These are phyloP conservation scores for Ptychoptera albimana DNA, from an alignment of 2,888 invertebrate species.

Conservation along the genomic window DNA sequence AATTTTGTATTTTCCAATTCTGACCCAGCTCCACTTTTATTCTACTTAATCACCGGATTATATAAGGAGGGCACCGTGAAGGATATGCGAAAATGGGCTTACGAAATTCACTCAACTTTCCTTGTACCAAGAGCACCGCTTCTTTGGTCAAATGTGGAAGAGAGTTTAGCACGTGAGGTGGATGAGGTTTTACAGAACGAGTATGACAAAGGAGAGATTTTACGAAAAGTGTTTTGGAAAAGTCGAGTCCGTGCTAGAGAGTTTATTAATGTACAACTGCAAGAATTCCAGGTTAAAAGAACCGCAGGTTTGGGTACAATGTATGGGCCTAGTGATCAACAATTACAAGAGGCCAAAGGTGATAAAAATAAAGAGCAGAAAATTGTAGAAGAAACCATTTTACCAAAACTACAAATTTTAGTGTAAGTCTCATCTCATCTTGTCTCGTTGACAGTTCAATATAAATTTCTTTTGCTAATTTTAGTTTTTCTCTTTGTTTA, in stretches of 20 bases:
- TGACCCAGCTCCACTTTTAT: slow-evolving; percentile 46
- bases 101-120: slow-evolving; percentile 96
- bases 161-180: slow-evolving; percentile 76
- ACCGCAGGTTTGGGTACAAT: slow-evolving; percentile 78
- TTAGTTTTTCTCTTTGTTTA: slow-evolving; percentile 14
- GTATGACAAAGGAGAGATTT: slow-evolving; percentile 76
- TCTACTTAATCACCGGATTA: slow-evolving; percentile 83
- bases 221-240: slow-evolving; percentile 78
- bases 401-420: slow-evolving; percentile 54
- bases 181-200: slow-evolving; percentile 73
- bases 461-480: slow-evolving; percentile 8
- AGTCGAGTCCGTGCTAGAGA: slow-evolving; percentile 51
- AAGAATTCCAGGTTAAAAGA: slow-evolving; percentile 59
- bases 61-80: slow-evolving; percentile 73
- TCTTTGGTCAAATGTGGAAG: slow-evolving; percentile 34
- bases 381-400: slow-evolving; percentile 54
- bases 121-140: slow-evolving; percentile 63
- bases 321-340: slow-evolving; percentile 73
- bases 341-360: slow-evolving; percentile 60
- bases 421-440: slow-evolving; percentile 34
- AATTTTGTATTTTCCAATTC: slow-evolving; percentile 77
- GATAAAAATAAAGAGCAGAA: slow-evolving; percentile 63
- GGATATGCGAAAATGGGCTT: slow-evolving; percentile 96
- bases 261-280: slow-evolving; percentile 26
- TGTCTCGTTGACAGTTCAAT: slow-evolving; percentile 1